Evolutionary conservation across 2,888 invertebrate genomes (phyloP).

Genomic region (Cephus pulcher): DNA sequence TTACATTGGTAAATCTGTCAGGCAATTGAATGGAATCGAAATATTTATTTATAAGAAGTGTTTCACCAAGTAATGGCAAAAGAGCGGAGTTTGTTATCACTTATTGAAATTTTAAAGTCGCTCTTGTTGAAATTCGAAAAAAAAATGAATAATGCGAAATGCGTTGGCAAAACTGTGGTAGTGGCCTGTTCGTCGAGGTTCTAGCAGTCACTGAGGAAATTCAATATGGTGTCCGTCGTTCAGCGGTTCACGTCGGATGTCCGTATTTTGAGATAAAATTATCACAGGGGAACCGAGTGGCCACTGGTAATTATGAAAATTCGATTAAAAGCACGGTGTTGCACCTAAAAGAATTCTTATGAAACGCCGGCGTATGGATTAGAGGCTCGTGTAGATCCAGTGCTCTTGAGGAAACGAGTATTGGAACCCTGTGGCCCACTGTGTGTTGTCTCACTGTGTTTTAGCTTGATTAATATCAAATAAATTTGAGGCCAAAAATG

Average conservation of each 20-base stretch:
- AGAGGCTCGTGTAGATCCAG: slow-evolving; percentile 22
- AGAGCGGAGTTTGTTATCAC: background rate
- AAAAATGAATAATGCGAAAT: background rate
- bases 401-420: slow-evolving; percentile 20
- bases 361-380: slow-evolving; percentile 26
- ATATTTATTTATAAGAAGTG: background rate
- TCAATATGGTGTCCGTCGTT: slow-evolving; percentile 58
- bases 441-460: slow-evolving; percentile 18
- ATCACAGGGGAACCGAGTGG: slow-evolving; percentile 17
- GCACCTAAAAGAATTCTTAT: slow-evolving; percentile 36
- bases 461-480: slow-evolving; percentile 14
- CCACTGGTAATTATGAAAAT: slow-evolving; percentile 55
- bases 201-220: slow-evolving; percentile 29
- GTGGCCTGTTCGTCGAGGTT: background rate
- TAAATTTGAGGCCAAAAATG: slow-evolving; percentile 29
- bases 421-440: slow-evolving; percentile 14
- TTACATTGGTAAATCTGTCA: background rate
- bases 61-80: background rate
- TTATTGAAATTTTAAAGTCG: background rate
- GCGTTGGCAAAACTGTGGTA: slow-evolving; percentile 1
- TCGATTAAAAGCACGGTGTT: slow-evolving; percentile 48
- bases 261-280: slow-evolving; percentile 46
- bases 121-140: background rate
- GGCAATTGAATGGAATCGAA: background rate
- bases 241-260: slow-evolving; percentile 45